Conservation (phyloP, 1,140 invertebrate species). For the Drosophila trapezifrons region DNA sequence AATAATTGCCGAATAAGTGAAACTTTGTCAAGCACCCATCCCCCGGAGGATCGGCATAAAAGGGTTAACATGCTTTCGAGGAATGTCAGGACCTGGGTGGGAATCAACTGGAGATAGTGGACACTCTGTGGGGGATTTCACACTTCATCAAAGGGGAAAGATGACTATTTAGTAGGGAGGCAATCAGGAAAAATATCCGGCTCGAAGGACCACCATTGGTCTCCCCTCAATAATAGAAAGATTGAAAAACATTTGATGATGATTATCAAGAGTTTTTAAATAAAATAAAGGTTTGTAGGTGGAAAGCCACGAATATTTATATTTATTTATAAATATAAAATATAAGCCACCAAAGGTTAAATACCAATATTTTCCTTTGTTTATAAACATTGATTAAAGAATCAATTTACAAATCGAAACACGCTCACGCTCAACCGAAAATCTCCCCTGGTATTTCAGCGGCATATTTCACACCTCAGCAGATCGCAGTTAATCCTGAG, state of each 20-base stretch:
- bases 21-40: constrained; percentile 36
- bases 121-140: background rate
- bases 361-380: background rate
- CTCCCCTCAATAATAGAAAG: too few species aligned
- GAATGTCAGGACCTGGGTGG: background rate
- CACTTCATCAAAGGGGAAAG: background rate
- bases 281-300: too few species aligned
- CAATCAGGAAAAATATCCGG: too few species aligned
- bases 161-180: too few species aligned
- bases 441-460: background rate
- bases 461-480: constrained; percentile 72
- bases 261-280: too few species aligned
- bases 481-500: background rate
- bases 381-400: background rate
- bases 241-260: too few species aligned
- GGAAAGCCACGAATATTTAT: too few species aligned
- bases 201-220: too few species aligned
- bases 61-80: constrained; percentile 25
- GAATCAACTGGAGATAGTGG: background rate
- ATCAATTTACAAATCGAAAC: background rate
- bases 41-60: background rate
- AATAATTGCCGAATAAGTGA: constrained; percentile 67
- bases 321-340: too few species aligned
- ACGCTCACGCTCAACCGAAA: background rate
- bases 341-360: too few species aligned